Base-by-base conservation (phyloP, 1,140 invertebrate genomes). In the Oscheius sp. region DNA sequence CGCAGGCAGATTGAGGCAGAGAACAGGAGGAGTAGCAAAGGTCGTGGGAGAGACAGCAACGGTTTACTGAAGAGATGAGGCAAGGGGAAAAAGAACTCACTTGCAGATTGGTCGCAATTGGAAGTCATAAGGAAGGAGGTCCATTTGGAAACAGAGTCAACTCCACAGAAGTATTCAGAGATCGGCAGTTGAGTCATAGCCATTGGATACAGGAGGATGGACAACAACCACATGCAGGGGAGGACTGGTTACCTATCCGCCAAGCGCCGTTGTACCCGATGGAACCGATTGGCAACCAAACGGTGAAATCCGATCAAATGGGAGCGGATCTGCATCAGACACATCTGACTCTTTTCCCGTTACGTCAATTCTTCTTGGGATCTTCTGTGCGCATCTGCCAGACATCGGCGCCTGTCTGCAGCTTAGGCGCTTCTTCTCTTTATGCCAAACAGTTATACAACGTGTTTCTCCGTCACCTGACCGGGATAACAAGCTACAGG, bases 81-180 rank as follows among this genome's bases (percentile, higher is more conserved):
- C n/a, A 42, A 42, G 7, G 38, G 7, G n/a, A 42, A 42, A 55
- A 13, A 23, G 28, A 23, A 55, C 49, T 55, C 49, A 55, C 49
- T 55, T 7, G 15, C 49, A 7, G 23, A 20, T 55, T 55, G 49
- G 23, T 13, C 7, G 23, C 49, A 55, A 26, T 23, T 23, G 23
- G 7, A 13, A 4, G 49, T 55, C 49, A 23, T 13, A 26, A 55
- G 15, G 49, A 13, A 55, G 7, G 49, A 55, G 4, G 23, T 55
- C 49, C 7, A 55, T 26, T 55, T 55, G 49, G 49, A 55, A 13
- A 26, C 49, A 4, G 23, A 7, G 28, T 55, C 49, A 4, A 55
- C 49, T 55, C 49, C 49, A 55, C 49, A 55, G 23, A 55, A 55
- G 28, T 55, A 55, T 4, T 55, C n/a, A n/a, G n/a, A n/a, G n/a